Evolutionary conservation across 2,113 vertebrate genomes (phyloP).

Genomic region (Callaeas wilsoni): DNA sequence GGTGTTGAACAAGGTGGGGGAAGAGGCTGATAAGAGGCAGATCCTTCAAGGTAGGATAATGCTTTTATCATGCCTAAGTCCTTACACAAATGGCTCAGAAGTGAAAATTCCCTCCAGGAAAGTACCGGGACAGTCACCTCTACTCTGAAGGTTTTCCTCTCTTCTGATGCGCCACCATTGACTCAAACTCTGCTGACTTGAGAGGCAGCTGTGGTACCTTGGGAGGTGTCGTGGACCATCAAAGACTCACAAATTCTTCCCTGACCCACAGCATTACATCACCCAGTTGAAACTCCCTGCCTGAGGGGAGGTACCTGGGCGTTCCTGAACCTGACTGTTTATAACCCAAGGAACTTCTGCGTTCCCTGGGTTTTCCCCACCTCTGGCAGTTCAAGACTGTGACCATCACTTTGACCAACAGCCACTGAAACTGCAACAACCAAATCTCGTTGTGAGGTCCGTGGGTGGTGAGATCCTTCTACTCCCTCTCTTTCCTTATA

Average conservation of each 20-base stretch:
- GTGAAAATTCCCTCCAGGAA: too few species aligned
- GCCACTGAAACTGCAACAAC: not conserved
- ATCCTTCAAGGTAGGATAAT: not conserved
- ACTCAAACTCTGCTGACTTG: not conserved
- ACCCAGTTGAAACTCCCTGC: accelerated
- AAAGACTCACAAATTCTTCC: not conserved
- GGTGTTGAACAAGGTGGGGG: not conserved
- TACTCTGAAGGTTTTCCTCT: not conserved
- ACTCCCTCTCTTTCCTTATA: not conserved
- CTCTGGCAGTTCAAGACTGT: not conserved
- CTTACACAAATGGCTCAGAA: not conserved
- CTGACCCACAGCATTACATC: not conserved
- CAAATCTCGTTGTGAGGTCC: not conserved
- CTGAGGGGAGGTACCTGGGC: not conserved
- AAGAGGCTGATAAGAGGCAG: not conserved
- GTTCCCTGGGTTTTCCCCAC: not conserved
- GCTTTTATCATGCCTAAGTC: not conserved
- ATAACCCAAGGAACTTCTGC: not conserved
- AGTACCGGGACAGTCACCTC: accelerated
- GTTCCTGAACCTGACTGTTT: not conserved
- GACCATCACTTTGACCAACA: not conserved
- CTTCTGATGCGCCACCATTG: not conserved
- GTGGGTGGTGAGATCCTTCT: not conserved
- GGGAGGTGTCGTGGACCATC: not conserved
- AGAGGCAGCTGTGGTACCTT: not conserved